Conservation (phyloP, 2,888 invertebrate genomes). For the Mythimna loreyi region DNA sequence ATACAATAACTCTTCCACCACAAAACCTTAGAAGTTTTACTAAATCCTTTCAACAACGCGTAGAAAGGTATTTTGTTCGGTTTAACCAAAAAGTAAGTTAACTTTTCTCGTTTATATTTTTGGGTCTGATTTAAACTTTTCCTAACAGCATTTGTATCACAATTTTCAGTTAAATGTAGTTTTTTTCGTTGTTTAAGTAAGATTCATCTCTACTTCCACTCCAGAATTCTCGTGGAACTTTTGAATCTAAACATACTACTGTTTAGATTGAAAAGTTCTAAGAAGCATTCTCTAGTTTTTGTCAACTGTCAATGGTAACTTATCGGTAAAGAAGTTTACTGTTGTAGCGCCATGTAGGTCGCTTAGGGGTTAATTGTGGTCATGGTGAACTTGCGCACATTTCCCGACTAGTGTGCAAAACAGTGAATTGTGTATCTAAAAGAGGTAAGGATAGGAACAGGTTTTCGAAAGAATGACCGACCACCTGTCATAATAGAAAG, state of each 20-base stretch:
- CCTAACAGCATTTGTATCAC: constrained; percentile 17
- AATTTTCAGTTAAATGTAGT: constrained; percentile 28
- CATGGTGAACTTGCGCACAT: no score
- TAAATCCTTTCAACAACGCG: constrained; percentile 19
- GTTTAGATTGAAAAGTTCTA: constrained; percentile 1
- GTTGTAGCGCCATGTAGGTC: no score
- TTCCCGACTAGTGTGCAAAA: no score
- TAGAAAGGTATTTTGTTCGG: constrained; percentile 20
- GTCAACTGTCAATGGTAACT: not conserved
- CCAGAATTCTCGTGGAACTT: no score
- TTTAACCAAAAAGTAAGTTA: constrained; percentile 33
- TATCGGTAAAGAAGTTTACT: not conserved
- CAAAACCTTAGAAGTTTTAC: constrained; percentile 16
- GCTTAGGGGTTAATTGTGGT: no score
- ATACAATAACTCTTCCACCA: constrained; percentile 6
- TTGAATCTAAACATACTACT: not conserved
- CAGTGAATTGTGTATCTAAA: no score
- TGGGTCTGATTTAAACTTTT: constrained; percentile 35
- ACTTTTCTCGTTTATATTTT: constrained; percentile 49
- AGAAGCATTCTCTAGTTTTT: constrained; percentile 17
- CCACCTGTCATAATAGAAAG: no score
- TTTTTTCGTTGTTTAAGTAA: constrained; percentile 14
- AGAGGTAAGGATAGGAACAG: no score
- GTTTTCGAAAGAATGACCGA: no score
- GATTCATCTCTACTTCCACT: not conserved